Evolutionary conservation across 2,888 invertebrate genomes (phyloP), one percentile per base, ranked within the genome.

Genomic region (Seira musarum): DNA sequence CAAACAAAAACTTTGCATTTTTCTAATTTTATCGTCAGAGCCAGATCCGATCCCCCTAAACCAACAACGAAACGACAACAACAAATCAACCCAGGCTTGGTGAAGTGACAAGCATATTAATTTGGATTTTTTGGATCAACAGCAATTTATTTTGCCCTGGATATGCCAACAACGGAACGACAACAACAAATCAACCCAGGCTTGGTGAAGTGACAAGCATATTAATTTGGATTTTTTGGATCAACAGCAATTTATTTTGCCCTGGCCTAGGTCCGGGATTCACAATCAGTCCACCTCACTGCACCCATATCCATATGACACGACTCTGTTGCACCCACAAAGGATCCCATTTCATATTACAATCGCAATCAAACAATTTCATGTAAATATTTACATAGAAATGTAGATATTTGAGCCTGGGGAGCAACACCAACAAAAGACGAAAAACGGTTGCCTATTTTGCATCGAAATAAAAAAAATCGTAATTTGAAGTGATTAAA

Each of bases 101-200:
- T 21, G 17, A 60, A 74, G 60, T 67, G 75, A 75, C 75, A 75
- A 21, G 66, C 75, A 68, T 75, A 75, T 68, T 68, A 75, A 75
- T 75, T 75, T 68, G 19, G 68, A 75, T 68, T 46, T 65, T 69
- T 53, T 22, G 19, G 22, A 63, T 63, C 15, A 10, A 3, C 21
- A 63, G 17, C 6, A 60, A 8, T 6, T 13, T n/a, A 30, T 30
- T 30, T 30, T 30, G 22, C 21, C 21, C 15, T 5, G 30, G 30
- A n/a, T n/a, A n/a, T n/a, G n/a, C n/a, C n/a, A n/a, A n/a, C n/a
- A n/a, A n/a, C n/a, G n/a, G n/a, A n/a, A n/a, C n/a, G n/a, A n/a
- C n/a, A n/a, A n/a, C 30, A 30, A 75, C 75, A 75, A 75, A 75
- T 75, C 75, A 75, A 61, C 61, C 25, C 61, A 21, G 10, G n/a